Base-by-base conservation (phyloP, 1,140 invertebrate species). In the Cydia strobilella region DNA sequence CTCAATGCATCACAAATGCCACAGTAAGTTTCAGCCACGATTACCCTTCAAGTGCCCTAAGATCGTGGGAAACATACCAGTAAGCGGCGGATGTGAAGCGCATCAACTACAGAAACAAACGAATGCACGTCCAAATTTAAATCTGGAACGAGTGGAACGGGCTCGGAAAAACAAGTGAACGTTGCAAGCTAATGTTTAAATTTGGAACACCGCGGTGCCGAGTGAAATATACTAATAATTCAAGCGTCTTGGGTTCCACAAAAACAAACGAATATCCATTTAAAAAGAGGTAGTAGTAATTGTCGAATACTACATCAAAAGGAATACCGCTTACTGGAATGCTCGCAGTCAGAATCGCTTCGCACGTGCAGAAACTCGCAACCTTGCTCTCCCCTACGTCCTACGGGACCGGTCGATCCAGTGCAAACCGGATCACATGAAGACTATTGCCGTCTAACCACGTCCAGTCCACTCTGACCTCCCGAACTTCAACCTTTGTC, bases 321-420 rank as follows among this genome's bases (percentile, higher is more conserved):
- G 42, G 12, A 45, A 39, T 18, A 5, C 48, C 15, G 6, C 10
- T 51, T 75, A 51, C 48, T 72, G 48, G 65, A 75, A 71, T 65
- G 48, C 65, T 71, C 74, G 48, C 73, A 81, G 75, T 69, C 73
- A 45, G 78, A 51, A 39, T 76, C 76, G 65, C 72, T 15, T 35
- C 80, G 77, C 80, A 83, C 81, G 84, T 80, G 81, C 75, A 78
- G 81, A 83, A 79, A 79, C 78, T 27, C 79, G 75, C 80, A 85
- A 83, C 82, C 83, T 85, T 86, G 85, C 74, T 75, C 80, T 84
- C 84, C 84, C 84, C 84, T 86, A 59, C 83, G 82, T 81, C 82
- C 79, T 82, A 76, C 74, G 80, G 81, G 85, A 85, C 82, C 81
- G 84, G 81, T 81, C 80, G 76, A 76, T 81, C 80, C 77, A 74